These are phyloP conservation scores for Mesodorylaimus sp. DNA, from an alignment of 2,888 invertebrate genomes.

Conservation along the genomic window DNA sequence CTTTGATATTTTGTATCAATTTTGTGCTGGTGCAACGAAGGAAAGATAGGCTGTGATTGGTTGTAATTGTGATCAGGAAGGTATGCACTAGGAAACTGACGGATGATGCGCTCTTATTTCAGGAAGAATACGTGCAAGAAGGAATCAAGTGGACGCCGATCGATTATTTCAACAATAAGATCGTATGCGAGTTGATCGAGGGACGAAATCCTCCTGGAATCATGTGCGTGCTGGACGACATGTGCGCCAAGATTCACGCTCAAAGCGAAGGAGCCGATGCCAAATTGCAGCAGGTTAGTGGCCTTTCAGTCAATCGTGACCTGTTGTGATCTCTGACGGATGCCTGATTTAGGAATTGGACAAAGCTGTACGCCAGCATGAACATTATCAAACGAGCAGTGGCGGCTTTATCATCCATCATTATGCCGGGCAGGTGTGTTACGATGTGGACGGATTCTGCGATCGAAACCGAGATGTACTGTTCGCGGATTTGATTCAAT, in stretches of 20 bases:
- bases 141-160: conserved; percentile 49
- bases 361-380: conserved; percentile 38
- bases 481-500: conserved; percentile 45
- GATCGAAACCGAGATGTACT: conserved; percentile 50
- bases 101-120: conserved; percentile 15
- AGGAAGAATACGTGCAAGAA: conserved; percentile 49
- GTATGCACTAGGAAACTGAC: too few relatives aligned
- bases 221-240: conserved; percentile 47
- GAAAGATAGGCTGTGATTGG: conserved; percentile 34
- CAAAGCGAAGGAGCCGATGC: conserved; percentile 46
- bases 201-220: conserved; percentile 43
- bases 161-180: conserved; percentile 50
- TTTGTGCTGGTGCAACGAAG: conserved; percentile 39
- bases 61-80: not conserved
- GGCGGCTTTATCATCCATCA: conserved; percentile 45
- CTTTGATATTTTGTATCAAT: conserved; percentile 51
- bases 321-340: conserved; percentile 14
- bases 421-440: conserved; percentile 47
- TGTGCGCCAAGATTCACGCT: conserved; percentile 49
- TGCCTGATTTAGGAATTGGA: conserved; percentile 34
- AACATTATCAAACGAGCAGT: conserved; percentile 42
- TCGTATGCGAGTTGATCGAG: conserved; percentile 50
- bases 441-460: conserved; percentile 47
- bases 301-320: not conserved
- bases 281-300: conserved; percentile 25